phyloP scores from a whole-genome alignment of 2,797 vertebrate genomes.

The Schizothorax lantsangensis region DNA sequence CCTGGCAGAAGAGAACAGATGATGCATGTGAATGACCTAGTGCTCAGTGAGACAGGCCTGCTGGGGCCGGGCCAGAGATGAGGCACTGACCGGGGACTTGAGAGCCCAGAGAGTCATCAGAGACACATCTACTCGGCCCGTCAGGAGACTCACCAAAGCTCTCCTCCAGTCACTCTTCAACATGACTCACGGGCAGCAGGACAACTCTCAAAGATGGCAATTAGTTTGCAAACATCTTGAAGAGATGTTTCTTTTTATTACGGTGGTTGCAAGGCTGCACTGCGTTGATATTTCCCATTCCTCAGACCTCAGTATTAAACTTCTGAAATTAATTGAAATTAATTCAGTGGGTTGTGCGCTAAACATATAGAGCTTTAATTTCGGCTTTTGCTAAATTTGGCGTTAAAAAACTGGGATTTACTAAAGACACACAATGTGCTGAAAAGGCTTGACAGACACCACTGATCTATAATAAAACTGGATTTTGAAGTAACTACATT shows the following conservation, averaged over 20 bases:
- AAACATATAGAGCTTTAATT: not conserved
- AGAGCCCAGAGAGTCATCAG: constrained; percentile 51
- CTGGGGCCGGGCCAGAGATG: constrained; percentile 48
- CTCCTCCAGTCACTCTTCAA: not conserved
- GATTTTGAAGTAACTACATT: too few species aligned
- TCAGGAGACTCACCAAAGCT: constrained; percentile 37
- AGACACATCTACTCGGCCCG: constrained; percentile 68
- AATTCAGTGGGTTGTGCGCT: too few species aligned
- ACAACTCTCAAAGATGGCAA: not conserved
- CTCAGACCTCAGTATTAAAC: not conserved
- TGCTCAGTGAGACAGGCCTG: constrained; percentile 61
- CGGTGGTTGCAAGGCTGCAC: not conserved
- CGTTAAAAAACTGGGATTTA: not conserved
- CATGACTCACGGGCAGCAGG: not conserved
- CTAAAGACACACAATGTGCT: too few species aligned
- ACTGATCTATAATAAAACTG: too few species aligned
- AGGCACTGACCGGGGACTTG: constrained; percentile 55
- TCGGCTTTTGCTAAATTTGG: not conserved
- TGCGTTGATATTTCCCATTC: not conserved
- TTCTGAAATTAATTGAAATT: not conserved
- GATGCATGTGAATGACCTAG: constrained; percentile 63
- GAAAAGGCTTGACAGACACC: too few species aligned
- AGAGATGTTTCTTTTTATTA: not conserved
- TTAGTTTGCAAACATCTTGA: not conserved
- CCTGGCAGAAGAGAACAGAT: constrained; percentile 52